Percentiles rank a stretch among this genome's conserved stretches.
Evolutionary conservation across 2,888 invertebrate species (phyloP).

Genomic region (Rotaria sp.): DNA sequence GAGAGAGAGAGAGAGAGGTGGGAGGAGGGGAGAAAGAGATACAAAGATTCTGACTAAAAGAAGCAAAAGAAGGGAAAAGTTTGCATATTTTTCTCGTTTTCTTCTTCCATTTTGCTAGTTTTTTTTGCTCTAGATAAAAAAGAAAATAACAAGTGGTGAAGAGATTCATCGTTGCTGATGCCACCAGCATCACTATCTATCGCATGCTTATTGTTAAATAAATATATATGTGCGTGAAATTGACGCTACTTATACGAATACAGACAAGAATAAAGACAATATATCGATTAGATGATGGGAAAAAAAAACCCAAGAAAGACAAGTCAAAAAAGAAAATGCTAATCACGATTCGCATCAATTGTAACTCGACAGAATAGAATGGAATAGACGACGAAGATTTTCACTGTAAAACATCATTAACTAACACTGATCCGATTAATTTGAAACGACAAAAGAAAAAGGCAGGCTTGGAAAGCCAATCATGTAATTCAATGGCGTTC

Average conservation of each 20-base stretch:
- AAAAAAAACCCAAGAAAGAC: not conserved
- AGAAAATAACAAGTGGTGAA: not conserved
- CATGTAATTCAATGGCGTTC: not conserved
- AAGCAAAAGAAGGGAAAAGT: not conserved
- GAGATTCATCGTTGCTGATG: not conserved
- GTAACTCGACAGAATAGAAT: not conserved
- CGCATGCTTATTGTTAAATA: not conserved
- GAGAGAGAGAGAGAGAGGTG: not conserved
- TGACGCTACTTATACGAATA: not conserved
- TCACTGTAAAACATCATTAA: not conserved
- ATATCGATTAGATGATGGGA: not conserved
- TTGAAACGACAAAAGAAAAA: not conserved
- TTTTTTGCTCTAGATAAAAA: not conserved
- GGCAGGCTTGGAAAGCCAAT: not conserved
- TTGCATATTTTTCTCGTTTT: not conserved
- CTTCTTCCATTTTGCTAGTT: not conserved
- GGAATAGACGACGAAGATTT: not conserved
- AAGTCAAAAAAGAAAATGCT: not conserved
- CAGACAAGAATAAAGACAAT: not conserved
- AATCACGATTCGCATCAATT: not conserved
- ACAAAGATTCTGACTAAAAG: not conserved
- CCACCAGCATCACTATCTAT: not conserved
- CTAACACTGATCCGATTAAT: not conserved
- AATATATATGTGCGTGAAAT: not conserved
- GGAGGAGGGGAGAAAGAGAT: not conserved